Conservation (phyloP, 2,113 vertebrate species). For the Oryzias javanicus region DNA sequence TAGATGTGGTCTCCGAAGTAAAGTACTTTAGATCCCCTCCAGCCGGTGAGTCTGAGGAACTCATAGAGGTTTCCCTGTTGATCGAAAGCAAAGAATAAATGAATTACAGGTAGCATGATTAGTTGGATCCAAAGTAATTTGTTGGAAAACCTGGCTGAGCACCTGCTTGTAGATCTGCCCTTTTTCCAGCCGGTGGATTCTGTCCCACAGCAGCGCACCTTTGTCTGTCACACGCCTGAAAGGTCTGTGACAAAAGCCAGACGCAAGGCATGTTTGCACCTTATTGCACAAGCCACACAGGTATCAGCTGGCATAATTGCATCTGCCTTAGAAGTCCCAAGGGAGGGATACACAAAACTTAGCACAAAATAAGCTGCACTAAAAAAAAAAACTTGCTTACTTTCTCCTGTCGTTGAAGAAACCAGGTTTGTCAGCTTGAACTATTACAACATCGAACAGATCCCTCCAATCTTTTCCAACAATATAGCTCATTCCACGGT, state of each 20-base stretch:
- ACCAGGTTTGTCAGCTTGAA: constrained; percentile 94
- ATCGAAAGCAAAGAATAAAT: constrained; percentile 17
- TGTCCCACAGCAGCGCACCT: constrained; percentile 93
- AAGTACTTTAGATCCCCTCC: constrained; percentile 94
- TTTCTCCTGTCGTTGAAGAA: constrained; percentile 97
- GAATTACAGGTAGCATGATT: neutral
- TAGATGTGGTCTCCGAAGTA: constrained; percentile 99
- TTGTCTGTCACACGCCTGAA: constrained; percentile 94
- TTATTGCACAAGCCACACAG: neutral
- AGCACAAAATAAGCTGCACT: no score
- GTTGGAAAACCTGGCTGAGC: constrained; percentile 6
- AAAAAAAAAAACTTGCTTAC: constrained; percentile 68
- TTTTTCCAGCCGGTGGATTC: constrained; percentile 93
- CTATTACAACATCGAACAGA: constrained; percentile 96
- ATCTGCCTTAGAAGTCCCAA: no score
- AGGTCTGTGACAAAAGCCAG: constrained; percentile 74
- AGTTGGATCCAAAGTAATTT: neutral
- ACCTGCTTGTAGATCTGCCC: constrained; percentile 99
- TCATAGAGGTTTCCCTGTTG: constrained; percentile 95
- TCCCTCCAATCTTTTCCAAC: constrained; percentile 97
- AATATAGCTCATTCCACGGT: constrained; percentile 95
- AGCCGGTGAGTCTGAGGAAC: constrained; percentile 96
- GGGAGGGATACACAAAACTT: no score
- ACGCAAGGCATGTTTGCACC: neutral
- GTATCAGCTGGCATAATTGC: neutral